Percentiles rank a stretch among this genome's conserved stretches.
Evolutionary conservation across 2,888 invertebrate species (phyloP).

Genomic region (Drosophila dives): DNA sequence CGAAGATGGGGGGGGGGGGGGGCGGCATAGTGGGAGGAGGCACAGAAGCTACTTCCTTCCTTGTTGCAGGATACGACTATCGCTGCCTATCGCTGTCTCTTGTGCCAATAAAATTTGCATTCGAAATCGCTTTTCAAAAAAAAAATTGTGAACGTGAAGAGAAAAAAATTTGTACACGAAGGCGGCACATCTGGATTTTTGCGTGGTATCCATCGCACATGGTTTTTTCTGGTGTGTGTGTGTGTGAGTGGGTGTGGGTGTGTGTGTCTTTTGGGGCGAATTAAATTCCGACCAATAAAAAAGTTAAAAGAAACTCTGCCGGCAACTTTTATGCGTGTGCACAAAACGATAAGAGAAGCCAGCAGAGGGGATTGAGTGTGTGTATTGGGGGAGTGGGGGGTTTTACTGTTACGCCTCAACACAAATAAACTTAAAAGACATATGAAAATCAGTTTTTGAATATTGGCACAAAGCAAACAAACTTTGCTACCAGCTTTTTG

Average conservation of each 20-base stretch:
- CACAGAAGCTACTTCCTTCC: constrained; percentile 4
- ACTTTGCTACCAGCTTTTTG: constrained; percentile 50
- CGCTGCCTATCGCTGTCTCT: constrained; percentile 19
- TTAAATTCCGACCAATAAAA: constrained; percentile 74
- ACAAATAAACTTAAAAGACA: constrained; percentile 77
- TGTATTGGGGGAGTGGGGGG: background rate
- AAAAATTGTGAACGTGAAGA: constrained; percentile 6
- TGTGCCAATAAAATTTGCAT: constrained; percentile 78
- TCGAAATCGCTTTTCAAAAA: constrained; percentile 72
- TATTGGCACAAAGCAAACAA: constrained; percentile 74
- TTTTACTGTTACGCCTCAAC: constrained; percentile 36
- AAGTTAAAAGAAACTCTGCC: constrained; percentile 59
- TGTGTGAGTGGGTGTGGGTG: constrained; percentile 2
- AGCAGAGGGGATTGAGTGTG: background rate
- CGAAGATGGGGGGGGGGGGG: background rate
- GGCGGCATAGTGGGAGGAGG: background rate
- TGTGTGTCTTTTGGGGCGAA: constrained; percentile 54
- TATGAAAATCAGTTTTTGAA: constrained; percentile 78
- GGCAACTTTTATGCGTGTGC: constrained; percentile 78
- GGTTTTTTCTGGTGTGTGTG: constrained; percentile 12
- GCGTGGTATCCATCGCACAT: constrained; percentile 38
- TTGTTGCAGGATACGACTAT: background rate
- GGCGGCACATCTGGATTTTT: constrained; percentile 25
- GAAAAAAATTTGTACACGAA: constrained; percentile 39
- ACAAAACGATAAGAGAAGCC: constrained; percentile 65